Conservation (phyloP, 1,140 invertebrate genomes). For the Cyclargus thomasi region DNA sequence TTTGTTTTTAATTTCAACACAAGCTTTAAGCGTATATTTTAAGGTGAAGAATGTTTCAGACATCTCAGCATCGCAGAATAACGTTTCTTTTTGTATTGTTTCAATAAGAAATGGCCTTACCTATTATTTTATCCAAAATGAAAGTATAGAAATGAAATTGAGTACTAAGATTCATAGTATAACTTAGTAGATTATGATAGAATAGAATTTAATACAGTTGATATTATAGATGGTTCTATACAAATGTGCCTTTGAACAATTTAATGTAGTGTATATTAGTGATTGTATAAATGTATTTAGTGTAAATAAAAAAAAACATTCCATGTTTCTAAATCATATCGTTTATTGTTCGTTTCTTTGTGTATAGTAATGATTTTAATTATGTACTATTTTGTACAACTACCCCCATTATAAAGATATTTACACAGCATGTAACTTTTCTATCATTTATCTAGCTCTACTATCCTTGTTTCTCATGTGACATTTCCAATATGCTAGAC, state of each 20-base stretch:
- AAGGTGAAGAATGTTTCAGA: no score
- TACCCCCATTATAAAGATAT: background rate
- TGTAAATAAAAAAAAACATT: constrained; percentile 52
- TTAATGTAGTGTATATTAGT: constrained; percentile 48
- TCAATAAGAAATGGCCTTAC: no score
- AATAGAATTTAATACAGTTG: constrained; percentile 30
- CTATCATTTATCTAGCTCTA: no score
- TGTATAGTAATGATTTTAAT: background rate
- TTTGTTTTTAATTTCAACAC: no score
- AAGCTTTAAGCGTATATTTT: no score
- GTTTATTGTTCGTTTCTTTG: background rate
- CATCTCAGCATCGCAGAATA: no score
- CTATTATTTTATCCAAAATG: no score
- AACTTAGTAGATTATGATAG: constrained; percentile 27
- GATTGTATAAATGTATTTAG: constrained; percentile 47
- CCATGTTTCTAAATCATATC: constrained; percentile 28
- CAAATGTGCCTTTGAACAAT: constrained; percentile 69
- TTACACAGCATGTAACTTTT: no score
- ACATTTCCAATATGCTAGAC: no score
- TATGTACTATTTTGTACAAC: background rate
- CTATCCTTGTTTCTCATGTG: no score
- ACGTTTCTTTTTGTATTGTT: no score
- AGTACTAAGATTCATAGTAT: constrained; percentile 9
- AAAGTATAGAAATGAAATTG: background rate
- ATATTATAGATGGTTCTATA: constrained; percentile 51